These are phyloP conservation scores for Augochlora pura DNA, from an alignment of 1,140 invertebrate genomes.

Conservation along the genomic window DNA sequence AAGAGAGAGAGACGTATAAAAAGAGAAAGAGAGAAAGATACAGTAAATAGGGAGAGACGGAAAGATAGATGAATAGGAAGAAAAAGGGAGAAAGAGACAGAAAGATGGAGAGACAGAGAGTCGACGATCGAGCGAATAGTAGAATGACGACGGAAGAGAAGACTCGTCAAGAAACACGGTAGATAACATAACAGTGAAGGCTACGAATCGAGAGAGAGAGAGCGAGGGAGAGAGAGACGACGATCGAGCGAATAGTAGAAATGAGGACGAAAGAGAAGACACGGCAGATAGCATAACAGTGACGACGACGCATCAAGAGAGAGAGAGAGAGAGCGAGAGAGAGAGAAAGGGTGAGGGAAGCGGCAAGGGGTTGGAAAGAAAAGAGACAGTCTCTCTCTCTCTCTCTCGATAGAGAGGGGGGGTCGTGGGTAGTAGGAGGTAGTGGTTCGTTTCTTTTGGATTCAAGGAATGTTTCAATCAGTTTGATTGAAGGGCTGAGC, in stretches of 20 bases:
- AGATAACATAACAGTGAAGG: slow-evolving; percentile 24
- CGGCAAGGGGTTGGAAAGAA: slow-evolving; percentile 39
- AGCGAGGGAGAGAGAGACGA: not conserved
- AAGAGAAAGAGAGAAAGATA: slow-evolving; percentile 40
- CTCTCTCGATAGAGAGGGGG: slow-evolving; percentile 22
- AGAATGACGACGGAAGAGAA: slow-evolving; percentile 33
- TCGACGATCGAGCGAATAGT: slow-evolving; percentile 23
- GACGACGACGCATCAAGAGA: no score
- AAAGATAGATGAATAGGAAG: no score
- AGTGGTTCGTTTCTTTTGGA: slow-evolving; percentile 80
- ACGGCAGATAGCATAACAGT: slow-evolving; percentile 33
- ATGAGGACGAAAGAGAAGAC: slow-evolving; percentile 41
- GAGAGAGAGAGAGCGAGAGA: not conserved
- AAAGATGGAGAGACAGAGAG: slow-evolving; percentile 3
- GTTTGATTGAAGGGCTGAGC: slow-evolving; percentile 81
- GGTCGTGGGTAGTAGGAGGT: slow-evolving; percentile 47
- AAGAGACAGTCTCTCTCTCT: slow-evolving; percentile 48
- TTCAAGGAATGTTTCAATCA: slow-evolving; percentile 82
- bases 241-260: slow-evolving; percentile 24
- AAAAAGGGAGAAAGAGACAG: slow-evolving; percentile 14
- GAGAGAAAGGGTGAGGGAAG: not conserved
- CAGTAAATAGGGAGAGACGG: slow-evolving; percentile 40
- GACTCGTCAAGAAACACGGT: slow-evolving; percentile 36
- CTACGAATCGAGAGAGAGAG: no score
- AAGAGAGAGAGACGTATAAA: slow-evolving; percentile 32